phyloP scores from a whole-genome alignment of 2,113 vertebrate species.

The Aphelocoma coerulescens region DNA sequence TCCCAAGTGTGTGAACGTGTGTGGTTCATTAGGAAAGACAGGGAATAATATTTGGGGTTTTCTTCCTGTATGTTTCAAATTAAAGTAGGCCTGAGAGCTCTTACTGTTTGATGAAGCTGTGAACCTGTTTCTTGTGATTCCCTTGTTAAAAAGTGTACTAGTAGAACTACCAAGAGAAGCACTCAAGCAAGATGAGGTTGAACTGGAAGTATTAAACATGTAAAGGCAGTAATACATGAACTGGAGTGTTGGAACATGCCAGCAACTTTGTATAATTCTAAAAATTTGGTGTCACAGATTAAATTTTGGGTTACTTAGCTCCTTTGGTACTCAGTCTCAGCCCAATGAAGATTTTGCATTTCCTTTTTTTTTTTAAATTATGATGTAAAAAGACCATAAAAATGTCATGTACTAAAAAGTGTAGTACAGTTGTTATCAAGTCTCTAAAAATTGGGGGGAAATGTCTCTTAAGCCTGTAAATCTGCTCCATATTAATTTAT shows the following conservation, averaged over 20 bases:
- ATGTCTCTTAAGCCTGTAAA: conserved; percentile 17
- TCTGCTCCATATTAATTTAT: conserved; percentile 41
- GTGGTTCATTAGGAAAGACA: not conserved
- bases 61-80: rapidly evolving
- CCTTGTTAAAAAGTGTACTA: not conserved
- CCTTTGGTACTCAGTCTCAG: not conserved
- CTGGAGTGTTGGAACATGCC: not conserved
- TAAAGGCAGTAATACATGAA: not conserved
- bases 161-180: not conserved
- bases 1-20: not conserved
- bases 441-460: not conserved
- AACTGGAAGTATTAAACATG: not conserved
- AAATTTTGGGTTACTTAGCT: not conserved
- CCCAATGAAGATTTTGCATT: not conserved
- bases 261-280: not conserved
- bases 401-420: not conserved
- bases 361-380: not conserved
- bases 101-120: not conserved
- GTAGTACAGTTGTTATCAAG: conserved; percentile 6
- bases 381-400: not conserved
- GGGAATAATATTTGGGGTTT: not conserved
- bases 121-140: not conserved
- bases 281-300: not conserved
- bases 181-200: not conserved
- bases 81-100: not conserved